Evolutionary conservation across 92 coral and sea anemone species (phyloP).

Genomic region (Phenganax subtilis): DNA sequence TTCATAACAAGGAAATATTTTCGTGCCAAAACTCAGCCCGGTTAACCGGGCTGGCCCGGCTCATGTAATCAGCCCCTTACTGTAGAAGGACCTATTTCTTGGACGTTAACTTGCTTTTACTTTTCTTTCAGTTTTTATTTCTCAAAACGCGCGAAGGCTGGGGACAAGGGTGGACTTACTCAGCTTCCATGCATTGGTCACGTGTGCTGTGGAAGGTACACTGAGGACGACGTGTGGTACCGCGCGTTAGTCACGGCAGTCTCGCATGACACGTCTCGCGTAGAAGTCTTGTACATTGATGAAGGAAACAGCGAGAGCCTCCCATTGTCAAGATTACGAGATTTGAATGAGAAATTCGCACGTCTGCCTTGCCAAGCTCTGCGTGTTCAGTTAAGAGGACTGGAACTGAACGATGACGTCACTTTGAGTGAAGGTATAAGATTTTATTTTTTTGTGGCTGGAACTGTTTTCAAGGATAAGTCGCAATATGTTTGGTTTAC

Average conservation of each 20-base stretch:
- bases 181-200: conserved; percentile 66
- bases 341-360: conserved; percentile 61
- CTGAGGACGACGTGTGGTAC: conserved; percentile 91
- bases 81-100: no score
- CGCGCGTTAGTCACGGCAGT: conserved; percentile 73
- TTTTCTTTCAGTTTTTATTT: conserved; percentile 66
- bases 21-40: no score
- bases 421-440: conserved; percentile 15
- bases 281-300: conserved; percentile 81
- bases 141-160: conserved; percentile 75
- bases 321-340: conserved; percentile 71
- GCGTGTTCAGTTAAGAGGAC: conserved; percentile 80
- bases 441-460: no score
- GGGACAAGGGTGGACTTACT: conserved; percentile 82
- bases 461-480: no score
- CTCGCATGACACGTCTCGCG: conserved; percentile 42
- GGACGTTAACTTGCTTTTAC: background rate
- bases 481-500: no score
- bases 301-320: conserved; percentile 83
- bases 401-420: conserved; percentile 49
- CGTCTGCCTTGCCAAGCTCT: conserved; percentile 82
- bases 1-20: no score
- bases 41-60: no score
- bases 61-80: no score
- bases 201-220: conserved; percentile 78